phyloP scores from a whole-genome alignment of 1,140 invertebrate genomes.

The Ostrea denselamellosa region DNA sequence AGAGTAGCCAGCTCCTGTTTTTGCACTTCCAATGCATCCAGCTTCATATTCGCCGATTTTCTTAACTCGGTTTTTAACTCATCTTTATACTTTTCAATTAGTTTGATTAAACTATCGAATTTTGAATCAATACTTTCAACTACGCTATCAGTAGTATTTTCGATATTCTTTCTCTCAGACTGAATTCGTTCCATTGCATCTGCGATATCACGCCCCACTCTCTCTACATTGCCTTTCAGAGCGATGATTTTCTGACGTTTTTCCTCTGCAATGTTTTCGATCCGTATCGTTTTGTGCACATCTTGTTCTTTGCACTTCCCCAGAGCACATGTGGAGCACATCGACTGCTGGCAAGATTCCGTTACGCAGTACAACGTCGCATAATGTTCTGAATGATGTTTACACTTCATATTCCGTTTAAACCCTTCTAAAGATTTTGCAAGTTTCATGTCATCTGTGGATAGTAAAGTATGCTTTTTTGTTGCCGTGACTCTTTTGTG shows the following conservation, averaged over 20 bases:
- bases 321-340: constrained; percentile 58
- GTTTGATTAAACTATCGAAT: constrained; percentile 41
- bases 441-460: constrained; percentile 53
- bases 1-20: constrained; percentile 50
- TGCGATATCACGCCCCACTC: background rate
- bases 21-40: constrained; percentile 52
- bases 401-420: constrained; percentile 50
- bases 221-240: constrained; percentile 6
- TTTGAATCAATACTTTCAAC: constrained; percentile 36
- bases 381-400: constrained; percentile 35
- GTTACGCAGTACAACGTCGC: constrained; percentile 48
- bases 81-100: constrained; percentile 57
- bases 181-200: constrained; percentile 20
- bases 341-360: constrained; percentile 50
- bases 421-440: constrained; percentile 51
- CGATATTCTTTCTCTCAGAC: constrained; percentile 4
- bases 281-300: constrained; percentile 54
- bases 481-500: constrained; percentile 66
- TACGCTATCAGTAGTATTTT: background rate
- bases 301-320: constrained; percentile 52
- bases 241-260: constrained; percentile 51
- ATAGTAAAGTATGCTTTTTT: constrained; percentile 57
- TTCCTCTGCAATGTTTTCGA: constrained; percentile 53
- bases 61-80: constrained; percentile 55
- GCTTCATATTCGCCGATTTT: constrained; percentile 45